These are phyloP conservation scores for Paedocypris sp. DNA, from an alignment of 2,113 vertebrate species.

Conservation along the genomic window DNA sequence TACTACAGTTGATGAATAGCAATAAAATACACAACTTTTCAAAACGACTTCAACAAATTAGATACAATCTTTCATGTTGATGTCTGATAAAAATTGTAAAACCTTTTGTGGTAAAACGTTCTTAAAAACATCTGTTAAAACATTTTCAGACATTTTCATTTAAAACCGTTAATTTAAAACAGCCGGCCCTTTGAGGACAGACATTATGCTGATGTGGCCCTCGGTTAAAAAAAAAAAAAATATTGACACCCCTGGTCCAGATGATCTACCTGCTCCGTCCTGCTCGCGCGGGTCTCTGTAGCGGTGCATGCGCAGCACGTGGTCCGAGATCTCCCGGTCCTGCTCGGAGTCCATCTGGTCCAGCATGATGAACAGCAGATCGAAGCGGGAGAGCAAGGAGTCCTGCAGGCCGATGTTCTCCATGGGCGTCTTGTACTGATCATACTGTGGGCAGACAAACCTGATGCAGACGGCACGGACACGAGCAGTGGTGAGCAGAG, in stretches of 20 bases:
- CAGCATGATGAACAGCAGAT: constrained; percentile 93
- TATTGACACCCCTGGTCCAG: background rate
- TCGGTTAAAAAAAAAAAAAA: background rate
- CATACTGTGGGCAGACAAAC: constrained; percentile 63
- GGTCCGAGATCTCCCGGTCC: constrained; percentile 88
- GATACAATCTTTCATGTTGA: too few relatives aligned
- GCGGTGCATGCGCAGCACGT: constrained; percentile 90
- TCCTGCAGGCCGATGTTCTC: constrained; percentile 98
- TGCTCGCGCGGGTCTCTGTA: constrained; percentile 83
- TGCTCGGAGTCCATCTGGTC: constrained; percentile 94
- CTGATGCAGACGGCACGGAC: background rate
- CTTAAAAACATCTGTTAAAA: too few relatives aligned
- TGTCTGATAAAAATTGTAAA: too few relatives aligned
- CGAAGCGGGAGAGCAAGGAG: constrained; percentile 88
- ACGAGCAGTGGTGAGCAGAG: background rate
- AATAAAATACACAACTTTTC: too few relatives aligned
- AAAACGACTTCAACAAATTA: too few relatives aligned
- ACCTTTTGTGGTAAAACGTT: too few relatives aligned
- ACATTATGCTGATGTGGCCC: too few relatives aligned
- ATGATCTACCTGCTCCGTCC: constrained; percentile 74
- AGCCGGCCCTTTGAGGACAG: background rate
- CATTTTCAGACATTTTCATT: too few relatives aligned
- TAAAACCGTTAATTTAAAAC: too few relatives aligned
- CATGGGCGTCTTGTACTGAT: constrained; percentile 98
- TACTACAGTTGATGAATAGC: too few relatives aligned